Evolutionary conservation across 2,113 vertebrate genomes (phyloP).

Genomic region (Coracopsis vasa): DNA sequence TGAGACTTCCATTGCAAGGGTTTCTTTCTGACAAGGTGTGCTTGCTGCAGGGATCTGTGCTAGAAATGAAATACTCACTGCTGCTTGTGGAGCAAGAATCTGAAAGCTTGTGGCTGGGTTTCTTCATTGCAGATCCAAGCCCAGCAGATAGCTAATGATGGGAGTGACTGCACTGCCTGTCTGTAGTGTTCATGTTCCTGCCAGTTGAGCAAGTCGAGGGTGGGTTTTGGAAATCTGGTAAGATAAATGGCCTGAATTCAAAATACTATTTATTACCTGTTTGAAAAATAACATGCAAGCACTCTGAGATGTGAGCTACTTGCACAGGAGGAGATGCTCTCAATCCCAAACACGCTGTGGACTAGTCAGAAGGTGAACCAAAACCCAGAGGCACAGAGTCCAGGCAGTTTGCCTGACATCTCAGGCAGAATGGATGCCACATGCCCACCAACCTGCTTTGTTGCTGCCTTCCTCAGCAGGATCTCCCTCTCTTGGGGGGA

Average conservation of each 20-base stretch:
- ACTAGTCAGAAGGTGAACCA: background rate
- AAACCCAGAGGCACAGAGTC: background rate
- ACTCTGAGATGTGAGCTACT: background rate
- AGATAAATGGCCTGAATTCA: background rate
- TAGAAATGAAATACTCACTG: background rate
- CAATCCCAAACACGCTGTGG: fast-evolving
- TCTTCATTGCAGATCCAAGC: background rate
- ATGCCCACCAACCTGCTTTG: background rate
- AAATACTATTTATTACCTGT: background rate
- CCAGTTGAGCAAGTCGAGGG: background rate
- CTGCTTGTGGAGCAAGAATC: background rate
- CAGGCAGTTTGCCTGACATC: background rate
- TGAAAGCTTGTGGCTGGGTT: background rate
- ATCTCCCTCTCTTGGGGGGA: background rate
- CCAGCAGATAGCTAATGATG: background rate
- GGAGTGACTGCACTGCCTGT: too few species aligned
- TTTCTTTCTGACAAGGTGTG: background rate
- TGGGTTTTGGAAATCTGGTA: background rate
- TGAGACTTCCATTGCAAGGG: fast-evolving
- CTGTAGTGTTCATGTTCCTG: fast-evolving
- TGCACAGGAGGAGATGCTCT: background rate
- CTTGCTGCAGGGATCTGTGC: background rate
- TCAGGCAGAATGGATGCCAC: background rate
- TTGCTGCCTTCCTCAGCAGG: background rate
- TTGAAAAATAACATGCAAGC: background rate